Base-by-base conservation (phyloP, 2,888 invertebrate species). In the Nudaria mundana region DNA sequence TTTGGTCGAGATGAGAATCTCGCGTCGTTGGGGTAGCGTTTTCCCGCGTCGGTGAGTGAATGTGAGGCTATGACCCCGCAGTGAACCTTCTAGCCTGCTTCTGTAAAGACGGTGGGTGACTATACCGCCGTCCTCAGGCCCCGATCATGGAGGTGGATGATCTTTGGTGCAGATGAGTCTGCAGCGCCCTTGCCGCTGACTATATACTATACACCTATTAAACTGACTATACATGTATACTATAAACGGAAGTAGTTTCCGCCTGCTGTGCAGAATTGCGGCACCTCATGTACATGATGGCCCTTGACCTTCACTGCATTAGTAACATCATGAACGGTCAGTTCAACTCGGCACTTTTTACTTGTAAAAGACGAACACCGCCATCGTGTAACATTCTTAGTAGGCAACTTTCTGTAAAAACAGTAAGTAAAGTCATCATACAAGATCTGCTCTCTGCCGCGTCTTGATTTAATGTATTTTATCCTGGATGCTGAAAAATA, bases 321-420 rank as follows among this genome's bases (percentile, higher is more conserved):
- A 1, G 30, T 45, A 2, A 20, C 22, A 8, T 16, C 16, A 4
- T 31, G 7, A 3, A 52, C 6, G 0, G 23, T 12, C 6, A 56
- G 13, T 1, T 29, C 24, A 0, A 37, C 46, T 20, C 22, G 40
- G 26, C 56, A 56, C 3, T 37, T 47, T 13, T 30, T 41, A 12
- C 41, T 44, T 5, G 25, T 44, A 6, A 20, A 32, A 0, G 58
- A 52, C 0, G 57, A 37, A 23, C 57, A 46, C 1, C 47, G 37
- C 52, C 56, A 55, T 23, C 35, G 15, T 1, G 33, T 23, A 5
- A 33, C 22, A 1, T 12, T 30, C 7, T 38, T 42, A 1, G 30
- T 12, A 6, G 10, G n/a, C 22, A 29, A 34, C 3, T 0, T 18
- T 34, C 47, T 41, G 2, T 25, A 13, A 7, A 33, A 35, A 1